phyloP scores from a whole-genome alignment of 1,140 invertebrate species.

The Vanessa tameamea region DNA sequence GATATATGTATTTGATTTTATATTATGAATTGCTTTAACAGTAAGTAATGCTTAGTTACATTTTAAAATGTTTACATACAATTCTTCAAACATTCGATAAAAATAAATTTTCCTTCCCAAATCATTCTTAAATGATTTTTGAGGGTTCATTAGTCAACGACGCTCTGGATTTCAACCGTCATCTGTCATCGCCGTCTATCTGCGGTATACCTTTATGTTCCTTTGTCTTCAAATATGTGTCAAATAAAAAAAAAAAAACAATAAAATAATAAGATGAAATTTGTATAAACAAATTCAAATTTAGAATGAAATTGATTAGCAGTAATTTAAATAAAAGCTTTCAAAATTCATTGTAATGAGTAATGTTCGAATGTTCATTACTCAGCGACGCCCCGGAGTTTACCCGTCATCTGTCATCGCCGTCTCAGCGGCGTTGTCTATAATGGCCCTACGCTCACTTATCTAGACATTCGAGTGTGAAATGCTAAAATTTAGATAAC shows the following conservation, averaged over 20 bases:
- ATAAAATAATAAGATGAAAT: neutral
- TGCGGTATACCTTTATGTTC: slow-evolving; percentile 13
- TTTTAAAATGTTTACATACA: neutral
- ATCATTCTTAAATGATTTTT: neutral
- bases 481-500: slow-evolving; percentile 50
- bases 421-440: slow-evolving; percentile 45
- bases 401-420: slow-evolving; percentile 65
- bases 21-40: too few relatives aligned
- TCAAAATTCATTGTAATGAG: slow-evolving; percentile 53
- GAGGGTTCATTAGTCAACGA: slow-evolving; percentile 61
- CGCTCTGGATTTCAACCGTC: slow-evolving; percentile 57
- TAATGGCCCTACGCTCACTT: slow-evolving; percentile 45
- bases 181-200: slow-evolving; percentile 60
- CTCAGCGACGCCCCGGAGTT: slow-evolving; percentile 60
- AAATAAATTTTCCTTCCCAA: neutral
- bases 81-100: neutral
- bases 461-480: slow-evolving; percentile 47
- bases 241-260: slow-evolving; percentile 2
- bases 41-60: too few relatives aligned
- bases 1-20: too few relatives aligned
- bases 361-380: slow-evolving; percentile 63
- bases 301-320: neutral
- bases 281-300: neutral
- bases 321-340: slow-evolving; percentile 1
- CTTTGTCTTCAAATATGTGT: slow-evolving; percentile 1